These are phyloP conservation scores for Chamaea fasciata DNA, from an alignment of 2,113 vertebrate species.

Conservation along the genomic window DNA sequence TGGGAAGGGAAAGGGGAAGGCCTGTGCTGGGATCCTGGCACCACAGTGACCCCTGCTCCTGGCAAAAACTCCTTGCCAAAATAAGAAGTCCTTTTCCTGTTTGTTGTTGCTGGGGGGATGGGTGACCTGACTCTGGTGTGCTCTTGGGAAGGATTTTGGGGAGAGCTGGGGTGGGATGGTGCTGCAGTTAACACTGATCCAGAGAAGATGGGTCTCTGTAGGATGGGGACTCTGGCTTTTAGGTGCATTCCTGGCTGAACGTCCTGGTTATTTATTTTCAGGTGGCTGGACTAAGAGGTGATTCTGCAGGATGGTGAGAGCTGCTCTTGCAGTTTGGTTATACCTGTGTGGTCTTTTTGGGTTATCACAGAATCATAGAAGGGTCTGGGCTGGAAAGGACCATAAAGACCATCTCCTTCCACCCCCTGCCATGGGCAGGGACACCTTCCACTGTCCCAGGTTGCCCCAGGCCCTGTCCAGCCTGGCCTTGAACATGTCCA, in stretches of 20 bases:
- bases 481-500: not conserved
- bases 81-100: not conserved
- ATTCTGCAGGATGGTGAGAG: not conserved
- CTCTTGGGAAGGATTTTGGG: not conserved
- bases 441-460: not conserved
- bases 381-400: not conserved
- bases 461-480: accelerated
- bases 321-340: not conserved
- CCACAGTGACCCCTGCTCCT: not conserved
- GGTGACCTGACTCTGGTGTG: not conserved
- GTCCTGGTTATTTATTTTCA: not conserved
- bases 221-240: not conserved
- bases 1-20: not conserved
- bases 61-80: not conserved
- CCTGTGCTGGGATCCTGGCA: not conserved
- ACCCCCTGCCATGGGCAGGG: not conserved
- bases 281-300: not conserved
- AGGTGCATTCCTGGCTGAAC: not conserved
- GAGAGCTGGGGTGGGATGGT: not conserved
- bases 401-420: not conserved
- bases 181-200: not conserved
- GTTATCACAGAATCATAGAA: not conserved
- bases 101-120: not conserved
- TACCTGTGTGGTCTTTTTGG: not conserved
- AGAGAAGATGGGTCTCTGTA: not conserved